Base-by-base conservation (phyloP, 2,113 vertebrate genomes). In the Sitta europaea region DNA sequence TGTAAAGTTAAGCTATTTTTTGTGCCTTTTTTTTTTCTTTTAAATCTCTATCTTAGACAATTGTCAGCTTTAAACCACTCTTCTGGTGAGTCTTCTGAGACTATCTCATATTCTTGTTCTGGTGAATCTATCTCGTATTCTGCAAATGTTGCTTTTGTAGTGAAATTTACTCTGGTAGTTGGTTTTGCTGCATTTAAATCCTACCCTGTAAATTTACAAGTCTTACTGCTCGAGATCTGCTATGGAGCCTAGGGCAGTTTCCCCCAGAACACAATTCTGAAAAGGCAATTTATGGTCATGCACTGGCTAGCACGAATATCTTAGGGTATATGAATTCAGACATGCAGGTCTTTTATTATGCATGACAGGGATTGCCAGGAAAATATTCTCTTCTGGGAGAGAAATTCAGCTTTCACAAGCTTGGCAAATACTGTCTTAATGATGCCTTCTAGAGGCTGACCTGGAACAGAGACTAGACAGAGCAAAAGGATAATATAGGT, bases 341-440 rank as follows among this genome's bases (percentile, higher is more conserved):
- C 0, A 0, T 13, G n/a, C 12, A 48, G 27, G 14, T 57, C 31
- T 81, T 85, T 67, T 57, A 48, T 27, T 86, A 35, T 36, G 29
- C 15, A 38, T 25, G 9, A 18, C 40, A 54, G 5, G 5, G 12
- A 47, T 15, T 73, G 36, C 10, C 33, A 43, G 17, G n/a, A 58
- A 68, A 62, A 65, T 4, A 31, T 6, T 63, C 18, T 35, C 19
- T 70, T 57, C 61, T 81, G 51, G 40, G 43, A 73, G 42, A 43
- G 28, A 77, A 77, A 50, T 45, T 53, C 48, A 59, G 35, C 29
- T 67, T 80, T 74, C 28, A 77, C 6, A 70, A 61, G 8, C 19
- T 51, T 80, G 22, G 28, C 20, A 81, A 77, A 61, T 57, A 42
- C 12, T 70, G 28, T 22, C 33, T 51, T 70, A n/a, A n/a, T n/a